Evolutionary conservation across 2,888 invertebrate genomes (phyloP).

Genomic region (Microctonus hyperodae): DNA sequence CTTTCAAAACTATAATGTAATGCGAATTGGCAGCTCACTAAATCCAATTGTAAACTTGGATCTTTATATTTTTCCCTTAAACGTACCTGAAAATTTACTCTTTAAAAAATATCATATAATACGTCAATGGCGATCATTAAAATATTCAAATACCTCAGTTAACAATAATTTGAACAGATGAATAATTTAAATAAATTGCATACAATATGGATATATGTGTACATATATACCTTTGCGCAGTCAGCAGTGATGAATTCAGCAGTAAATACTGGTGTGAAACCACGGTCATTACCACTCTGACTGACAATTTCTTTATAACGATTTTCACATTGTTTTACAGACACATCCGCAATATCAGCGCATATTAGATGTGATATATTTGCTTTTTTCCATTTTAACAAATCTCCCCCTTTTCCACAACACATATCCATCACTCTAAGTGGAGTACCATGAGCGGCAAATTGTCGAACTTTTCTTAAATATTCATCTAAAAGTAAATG

Average conservation of each 20-base stretch:
- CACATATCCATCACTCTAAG: slow-evolving; percentile 89
- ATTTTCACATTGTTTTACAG: slow-evolving; percentile 87
- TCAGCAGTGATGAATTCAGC: slow-evolving; percentile 94
- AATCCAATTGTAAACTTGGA: slow-evolving; percentile 80
- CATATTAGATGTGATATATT: slow-evolving; percentile 84
- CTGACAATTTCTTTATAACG: slow-evolving; percentile 78
- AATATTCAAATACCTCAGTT: not conserved
- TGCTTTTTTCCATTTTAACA: slow-evolving; percentile 93
- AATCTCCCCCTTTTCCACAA: slow-evolving; percentile 98
- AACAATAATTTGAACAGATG: not conserved
- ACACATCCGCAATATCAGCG: slow-evolving; percentile 92
- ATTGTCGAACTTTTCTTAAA: slow-evolving; percentile 71
- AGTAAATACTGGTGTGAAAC: slow-evolving; percentile 67
- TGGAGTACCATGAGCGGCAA: slow-evolving; percentile 71
- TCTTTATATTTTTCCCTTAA: slow-evolving; percentile 81
- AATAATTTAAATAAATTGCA: not conserved
- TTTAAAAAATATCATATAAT: slow-evolving; percentile 13
- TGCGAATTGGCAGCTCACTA: slow-evolving; percentile 98
- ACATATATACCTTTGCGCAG: slow-evolving; percentile 77
- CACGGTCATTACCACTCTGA: slow-evolving; percentile 55
- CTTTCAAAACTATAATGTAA: slow-evolving; percentile 97
- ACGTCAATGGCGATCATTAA: not conserved
- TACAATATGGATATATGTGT: no score
- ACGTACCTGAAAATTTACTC: slow-evolving; percentile 62
- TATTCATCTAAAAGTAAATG: slow-evolving; percentile 63